Conservation (phyloP, 2,797 vertebrate species). For the Alca torda region DNA sequence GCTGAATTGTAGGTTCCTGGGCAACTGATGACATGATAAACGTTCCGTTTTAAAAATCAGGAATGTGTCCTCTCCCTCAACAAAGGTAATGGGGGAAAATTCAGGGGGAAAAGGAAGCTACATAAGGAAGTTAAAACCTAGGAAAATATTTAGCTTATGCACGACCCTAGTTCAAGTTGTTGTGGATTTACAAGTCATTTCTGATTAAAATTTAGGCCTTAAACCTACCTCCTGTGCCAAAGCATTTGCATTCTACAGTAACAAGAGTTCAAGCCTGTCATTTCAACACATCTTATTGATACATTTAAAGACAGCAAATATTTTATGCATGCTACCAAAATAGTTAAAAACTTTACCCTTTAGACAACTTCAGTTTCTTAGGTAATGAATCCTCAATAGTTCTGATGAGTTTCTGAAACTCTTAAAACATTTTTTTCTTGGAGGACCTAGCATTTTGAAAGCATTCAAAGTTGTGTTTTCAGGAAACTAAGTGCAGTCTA, state of each 20-base stretch:
- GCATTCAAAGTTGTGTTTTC: not conserved
- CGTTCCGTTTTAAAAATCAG: not conserved
- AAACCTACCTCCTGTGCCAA: not conserved
- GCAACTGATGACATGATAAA: not conserved
- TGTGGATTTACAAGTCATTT: not conserved
- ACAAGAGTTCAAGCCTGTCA: not conserved
- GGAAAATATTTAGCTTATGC: not conserved
- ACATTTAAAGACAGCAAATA: not conserved
- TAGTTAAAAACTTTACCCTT: not conserved
- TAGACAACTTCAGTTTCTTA: not conserved
- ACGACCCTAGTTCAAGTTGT: not conserved
- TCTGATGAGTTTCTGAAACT: not conserved
- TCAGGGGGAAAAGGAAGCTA: not conserved
- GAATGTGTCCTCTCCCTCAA: not conserved
- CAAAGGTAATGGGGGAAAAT: not conserved
- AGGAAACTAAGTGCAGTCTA: conserved; percentile 2
- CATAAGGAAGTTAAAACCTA: not conserved
- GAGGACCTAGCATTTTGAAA: conserved; percentile 41
- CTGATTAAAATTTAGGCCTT: not conserved
- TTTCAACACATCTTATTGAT: not conserved
- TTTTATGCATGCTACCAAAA: not conserved
- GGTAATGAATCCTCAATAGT: not conserved
- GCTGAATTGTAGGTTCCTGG: not conserved
- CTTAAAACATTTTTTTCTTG: not conserved
- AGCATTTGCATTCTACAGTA: not conserved